Conservation (phyloP, 2,113 vertebrate genomes). For the Orientallactaga bullata region DNA sequence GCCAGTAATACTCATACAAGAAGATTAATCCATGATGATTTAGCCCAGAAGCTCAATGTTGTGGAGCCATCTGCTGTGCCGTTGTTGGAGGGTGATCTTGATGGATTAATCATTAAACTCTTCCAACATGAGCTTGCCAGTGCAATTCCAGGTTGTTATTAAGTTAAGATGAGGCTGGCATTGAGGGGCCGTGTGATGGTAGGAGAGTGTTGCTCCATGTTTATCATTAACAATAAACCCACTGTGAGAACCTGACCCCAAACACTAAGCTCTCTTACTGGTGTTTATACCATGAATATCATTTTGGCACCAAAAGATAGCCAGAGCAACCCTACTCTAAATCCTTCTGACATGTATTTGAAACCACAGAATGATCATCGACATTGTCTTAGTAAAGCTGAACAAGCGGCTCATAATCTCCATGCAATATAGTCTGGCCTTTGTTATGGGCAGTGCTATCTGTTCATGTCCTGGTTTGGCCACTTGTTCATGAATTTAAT, state of each 20-base stretch:
- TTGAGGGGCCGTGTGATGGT: not conserved
- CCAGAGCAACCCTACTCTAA: not conserved
- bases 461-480: not conserved
- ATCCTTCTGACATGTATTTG: not conserved
- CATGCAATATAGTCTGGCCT: not conserved
- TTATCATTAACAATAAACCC: not conserved
- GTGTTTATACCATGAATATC: not conserved
- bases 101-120: constrained; percentile 61
- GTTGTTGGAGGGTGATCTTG: constrained; percentile 52
- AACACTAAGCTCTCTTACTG: not conserved
- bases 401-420: not conserved
- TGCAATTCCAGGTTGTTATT: not conserved
- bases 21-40: constrained; percentile 67
- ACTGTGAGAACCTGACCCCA: not conserved
- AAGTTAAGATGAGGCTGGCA: not conserved
- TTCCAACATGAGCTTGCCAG: not conserved
- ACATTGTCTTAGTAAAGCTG: not conserved
- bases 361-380: not conserved
- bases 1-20: not conserved
- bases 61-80: constrained; percentile 63
- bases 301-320: not conserved
- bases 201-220: not conserved
- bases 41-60: constrained; percentile 25
- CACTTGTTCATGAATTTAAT: not conserved
- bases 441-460: not conserved